Evolutionary conservation across 2,797 vertebrate species (phyloP).

Genomic region (Phoxinus dragarum): DNA sequence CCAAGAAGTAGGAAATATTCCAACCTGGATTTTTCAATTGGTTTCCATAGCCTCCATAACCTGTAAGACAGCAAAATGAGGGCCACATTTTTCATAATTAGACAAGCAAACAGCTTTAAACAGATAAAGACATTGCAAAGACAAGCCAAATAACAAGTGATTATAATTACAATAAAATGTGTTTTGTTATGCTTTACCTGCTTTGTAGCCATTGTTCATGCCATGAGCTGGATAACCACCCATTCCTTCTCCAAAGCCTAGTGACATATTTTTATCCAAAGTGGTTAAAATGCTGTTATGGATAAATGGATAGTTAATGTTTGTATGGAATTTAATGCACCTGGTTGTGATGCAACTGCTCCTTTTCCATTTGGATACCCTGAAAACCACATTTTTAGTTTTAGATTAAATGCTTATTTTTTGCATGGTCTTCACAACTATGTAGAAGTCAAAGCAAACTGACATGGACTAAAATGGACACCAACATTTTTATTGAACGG

Average conservation of each 20-base stretch:
- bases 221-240: slow-evolving; percentile 63
- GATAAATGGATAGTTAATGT: not conserved
- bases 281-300: not conserved
- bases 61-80: slow-evolving; percentile 36
- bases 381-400: slow-evolving; percentile 3
- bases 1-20: not conserved
- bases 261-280: not conserved
- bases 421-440: no score
- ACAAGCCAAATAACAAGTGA: not conserved
- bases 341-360: slow-evolving; percentile 65
- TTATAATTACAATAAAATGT: not conserved
- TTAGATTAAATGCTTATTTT: not conserved
- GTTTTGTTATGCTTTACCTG: slow-evolving; percentile 37
- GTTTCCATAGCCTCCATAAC: slow-evolving; percentile 56
- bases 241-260: slow-evolving; percentile 63
- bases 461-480: not conserved
- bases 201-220: slow-evolving; percentile 62
- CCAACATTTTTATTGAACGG: not conserved
- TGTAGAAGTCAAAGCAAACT: not conserved
- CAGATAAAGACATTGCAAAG: not conserved
- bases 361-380: slow-evolving; percentile 65
- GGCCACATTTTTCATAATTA: not conserved
- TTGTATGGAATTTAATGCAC: slow-evolving; percentile 47
- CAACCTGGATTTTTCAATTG: slow-evolving; percentile 64
- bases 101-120: not conserved